A percentile compares a stretch with the other conserved stretches of the same genome.
These are phyloP conservation scores for Stylophora pistillata DNA, from an alignment of 64 coral and sea anemone genomes.

Conservation along the genomic window DNA sequence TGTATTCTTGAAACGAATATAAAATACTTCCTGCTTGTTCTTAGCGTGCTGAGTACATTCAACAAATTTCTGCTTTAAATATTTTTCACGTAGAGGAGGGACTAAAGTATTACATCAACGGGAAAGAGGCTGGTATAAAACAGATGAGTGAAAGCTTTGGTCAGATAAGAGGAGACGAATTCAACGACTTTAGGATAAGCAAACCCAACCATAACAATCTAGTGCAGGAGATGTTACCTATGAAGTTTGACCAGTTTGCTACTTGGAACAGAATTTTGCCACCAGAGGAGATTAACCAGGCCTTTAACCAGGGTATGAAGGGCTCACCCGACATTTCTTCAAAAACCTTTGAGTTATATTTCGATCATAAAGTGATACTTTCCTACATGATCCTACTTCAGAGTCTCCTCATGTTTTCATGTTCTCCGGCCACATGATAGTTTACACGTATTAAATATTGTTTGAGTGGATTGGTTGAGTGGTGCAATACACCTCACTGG, in stretches of 20 bases:
- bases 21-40: too few species aligned
- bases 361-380: too few species aligned
- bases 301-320: slow-evolving; percentile 24
- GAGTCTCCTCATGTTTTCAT: too few species aligned
- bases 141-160: neutral
- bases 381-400: too few species aligned
- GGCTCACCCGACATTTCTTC: too few species aligned
- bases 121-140: neutral
- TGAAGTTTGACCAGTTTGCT: slow-evolving; percentile 42
- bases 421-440: too few species aligned
- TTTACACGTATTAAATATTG: too few species aligned
- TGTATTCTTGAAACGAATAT: too few species aligned
- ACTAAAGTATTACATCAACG: slow-evolving; percentile 8
- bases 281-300: neutral
- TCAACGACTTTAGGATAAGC: slow-evolving; percentile 18
- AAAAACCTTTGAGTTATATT: too few species aligned
- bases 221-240: slow-evolving; percentile 8
- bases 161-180: neutral
- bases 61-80: neutral
- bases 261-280: slow-evolving; percentile 14
- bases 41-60: neutral
- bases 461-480: too few species aligned
- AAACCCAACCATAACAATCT: slow-evolving; percentile 30
- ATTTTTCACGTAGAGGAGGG: neutral
- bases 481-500: too few species aligned